Base-by-base conservation (phyloP, 2,888 invertebrate genomes). In the Automeris io region DNA sequence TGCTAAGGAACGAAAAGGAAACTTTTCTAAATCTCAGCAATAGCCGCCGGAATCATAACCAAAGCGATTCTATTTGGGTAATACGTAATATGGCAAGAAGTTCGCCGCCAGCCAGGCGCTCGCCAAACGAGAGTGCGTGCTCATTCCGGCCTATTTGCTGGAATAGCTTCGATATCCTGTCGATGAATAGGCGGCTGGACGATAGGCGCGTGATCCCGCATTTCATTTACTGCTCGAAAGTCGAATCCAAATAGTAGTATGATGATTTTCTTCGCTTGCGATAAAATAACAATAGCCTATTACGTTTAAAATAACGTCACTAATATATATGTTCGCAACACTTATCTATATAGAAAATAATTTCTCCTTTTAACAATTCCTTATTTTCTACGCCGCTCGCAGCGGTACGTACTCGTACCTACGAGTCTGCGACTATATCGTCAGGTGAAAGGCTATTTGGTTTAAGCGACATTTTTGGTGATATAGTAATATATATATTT, bases 61-160 rank as follows among this genome's bases (percentile, higher is more conserved):
- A 54, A 61, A 61, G 61, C 63, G 58, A 70, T 70, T 60, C 68
- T 70, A 75, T 73, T 78, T 70, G 61, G 62, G 65, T 65, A 66
- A 70, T 71, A 66, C 57, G 68, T 66, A 66, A 70, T 71, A 64
- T 63, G 64, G 61, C 29, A 29, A 55, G 60, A 72, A 72, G 70
- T 75, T 73, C 51, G 65, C 72, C 76, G 77, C 71, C 77, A 70
- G 61, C 56, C 68, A 60, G 76, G 69, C 78, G 75, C 71, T 66
- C 54, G 45, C 55, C 46, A 53, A 62, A 64, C 60, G 61, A 54
- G 58, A 59, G 64, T 62, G 67, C 60, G 64, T 60, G 58, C 61
- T 61, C 67, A 70, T 70, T 66, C 58, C 64, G 47, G 63, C 66
- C 69, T 69, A 70, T 73, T 72, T 71, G 70, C 60, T 55, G 51